Evolutionary conservation across 2,797 vertebrate genomes (phyloP).

Genomic region (Enteromius fasciolatus): DNA sequence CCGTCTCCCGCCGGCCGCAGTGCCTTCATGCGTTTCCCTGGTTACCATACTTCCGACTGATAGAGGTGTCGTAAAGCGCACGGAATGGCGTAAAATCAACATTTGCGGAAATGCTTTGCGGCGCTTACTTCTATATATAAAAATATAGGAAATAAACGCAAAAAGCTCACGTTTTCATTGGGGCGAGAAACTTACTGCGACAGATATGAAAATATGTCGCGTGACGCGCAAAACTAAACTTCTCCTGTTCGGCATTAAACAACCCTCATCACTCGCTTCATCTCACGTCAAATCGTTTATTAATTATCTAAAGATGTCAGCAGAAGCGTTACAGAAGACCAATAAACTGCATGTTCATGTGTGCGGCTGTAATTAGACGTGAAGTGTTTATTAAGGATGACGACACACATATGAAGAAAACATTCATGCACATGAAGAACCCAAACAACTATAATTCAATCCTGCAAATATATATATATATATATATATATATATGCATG

Average conservation of each 20-base stretch:
- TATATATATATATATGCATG: too few relatives aligned
- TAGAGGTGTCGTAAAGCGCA: not conserved
- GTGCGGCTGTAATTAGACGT: constrained; percentile 8
- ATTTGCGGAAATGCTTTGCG: not conserved
- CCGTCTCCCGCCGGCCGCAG: not conserved
- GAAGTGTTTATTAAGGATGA: constrained; percentile 58
- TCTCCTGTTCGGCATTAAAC: not conserved
- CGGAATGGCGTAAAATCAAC: constrained; percentile 46
- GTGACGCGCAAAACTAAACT: not conserved
- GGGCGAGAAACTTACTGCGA: not conserved
- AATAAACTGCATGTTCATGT: not conserved
- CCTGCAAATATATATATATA: constrained; percentile 1
- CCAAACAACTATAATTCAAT: constrained; percentile 33
- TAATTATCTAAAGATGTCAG: not conserved
- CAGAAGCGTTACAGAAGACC: not conserved
- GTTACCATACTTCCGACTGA: constrained; percentile 33
- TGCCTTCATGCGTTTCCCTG: constrained; percentile 26
- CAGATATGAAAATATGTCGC: not conserved
- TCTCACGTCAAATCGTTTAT: not conserved
- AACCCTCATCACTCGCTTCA: not conserved
- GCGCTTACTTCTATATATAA: not conserved
- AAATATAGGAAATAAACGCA: too few relatives aligned
- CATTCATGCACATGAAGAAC: constrained; percentile 52
- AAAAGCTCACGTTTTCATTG: not conserved
- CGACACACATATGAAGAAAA: constrained; percentile 51